Conservation (phyloP, 2,888 invertebrate genomes). For the Cancer borealis region DNA sequence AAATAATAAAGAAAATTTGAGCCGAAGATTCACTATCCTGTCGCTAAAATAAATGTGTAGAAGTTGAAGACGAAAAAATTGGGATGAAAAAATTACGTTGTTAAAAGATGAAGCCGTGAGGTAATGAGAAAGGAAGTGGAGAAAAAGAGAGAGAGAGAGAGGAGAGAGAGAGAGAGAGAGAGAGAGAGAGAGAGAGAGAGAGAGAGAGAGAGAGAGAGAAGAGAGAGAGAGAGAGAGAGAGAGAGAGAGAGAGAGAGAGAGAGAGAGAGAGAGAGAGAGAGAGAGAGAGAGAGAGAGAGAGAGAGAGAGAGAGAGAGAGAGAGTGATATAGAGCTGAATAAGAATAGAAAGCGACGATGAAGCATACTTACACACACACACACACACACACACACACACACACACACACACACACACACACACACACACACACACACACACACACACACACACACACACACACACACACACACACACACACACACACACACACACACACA, state of each 20-base stretch:
- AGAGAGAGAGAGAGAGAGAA: constrained; percentile 1
- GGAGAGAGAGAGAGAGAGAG: not conserved
- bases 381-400: not conserved
- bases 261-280: constrained; percentile 1
- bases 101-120: not conserved
- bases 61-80: not conserved
- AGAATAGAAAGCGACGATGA: not conserved
- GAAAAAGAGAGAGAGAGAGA: no score
- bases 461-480: no score
- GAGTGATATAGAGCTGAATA: not conserved
- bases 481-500: no score
- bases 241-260: constrained; percentile 1
- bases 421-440: no score
- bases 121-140: not conserved
- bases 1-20: not conserved
- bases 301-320: constrained; percentile 1
- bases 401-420: no score
- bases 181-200: constrained; percentile 1
- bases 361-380: not conserved
- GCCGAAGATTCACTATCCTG: not conserved
- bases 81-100: not conserved
- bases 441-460: no score
- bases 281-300: constrained; percentile 1
- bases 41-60: not conserved
- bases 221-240: not conserved